These are phyloP conservation scores for Myiozetetes cayanensis DNA, from an alignment of 2,113 vertebrate species.

Conservation along the genomic window DNA sequence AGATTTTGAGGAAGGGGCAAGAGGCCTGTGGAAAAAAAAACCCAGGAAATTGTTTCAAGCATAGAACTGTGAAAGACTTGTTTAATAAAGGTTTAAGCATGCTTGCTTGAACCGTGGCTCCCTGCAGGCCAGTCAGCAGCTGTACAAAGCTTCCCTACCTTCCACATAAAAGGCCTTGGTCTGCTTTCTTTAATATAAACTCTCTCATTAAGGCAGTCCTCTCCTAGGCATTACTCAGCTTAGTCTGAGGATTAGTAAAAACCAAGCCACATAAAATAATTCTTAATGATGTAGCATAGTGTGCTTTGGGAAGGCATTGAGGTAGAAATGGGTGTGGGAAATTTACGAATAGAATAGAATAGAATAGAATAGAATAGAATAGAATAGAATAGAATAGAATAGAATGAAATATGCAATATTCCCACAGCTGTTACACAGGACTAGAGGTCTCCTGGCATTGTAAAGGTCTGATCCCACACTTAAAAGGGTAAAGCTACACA, in stretches of 20 bases:
- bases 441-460: neutral
- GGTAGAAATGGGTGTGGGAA: neutral
- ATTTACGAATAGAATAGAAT: neutral
- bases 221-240: neutral
- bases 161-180: conserved; percentile 33
- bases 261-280: neutral
- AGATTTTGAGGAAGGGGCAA: neutral
- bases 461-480: neutral
- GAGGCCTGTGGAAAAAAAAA: neutral
- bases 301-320: neutral
- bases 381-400: neutral
- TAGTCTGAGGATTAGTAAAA: conserved; percentile 11
- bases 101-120: neutral
- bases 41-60: neutral
- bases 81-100: conserved; percentile 20
- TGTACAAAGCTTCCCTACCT: neutral
- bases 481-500: neutral
- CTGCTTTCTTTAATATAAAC: neutral
- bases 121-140: neutral
- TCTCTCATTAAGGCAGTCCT: neutral
- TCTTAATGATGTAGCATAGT: neutral
- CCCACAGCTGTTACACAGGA: neutral
- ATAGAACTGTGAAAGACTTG: neutral
- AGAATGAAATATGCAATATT: neutral
- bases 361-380: neutral